phyloP scores from a whole-genome alignment of 1,140 invertebrate species.

The Heliothis virescens region DNA sequence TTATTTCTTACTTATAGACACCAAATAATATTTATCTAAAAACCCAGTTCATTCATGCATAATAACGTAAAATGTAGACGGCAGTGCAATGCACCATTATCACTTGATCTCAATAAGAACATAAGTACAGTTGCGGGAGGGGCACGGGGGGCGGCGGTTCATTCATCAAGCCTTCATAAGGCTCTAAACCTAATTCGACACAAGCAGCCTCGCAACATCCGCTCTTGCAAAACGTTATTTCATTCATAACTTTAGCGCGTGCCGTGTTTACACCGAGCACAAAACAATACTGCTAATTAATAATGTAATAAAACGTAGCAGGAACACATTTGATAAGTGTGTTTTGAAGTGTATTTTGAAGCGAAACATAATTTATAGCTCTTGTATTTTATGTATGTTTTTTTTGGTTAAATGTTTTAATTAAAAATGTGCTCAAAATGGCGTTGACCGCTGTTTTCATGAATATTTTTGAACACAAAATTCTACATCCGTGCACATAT shows the following conservation, averaged over 20 bases:
- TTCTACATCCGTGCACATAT: not conserved
- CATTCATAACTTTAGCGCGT: slow-evolving; percentile 80
- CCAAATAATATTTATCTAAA: not conserved
- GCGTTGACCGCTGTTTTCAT: not conserved
- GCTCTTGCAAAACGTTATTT: slow-evolving; percentile 86
- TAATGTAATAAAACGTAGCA: not conserved
- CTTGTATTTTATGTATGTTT: not conserved
- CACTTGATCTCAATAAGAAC: slow-evolving; percentile 53
- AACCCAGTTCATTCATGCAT: not conserved
- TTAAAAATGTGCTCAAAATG: not conserved
- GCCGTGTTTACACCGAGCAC: slow-evolving; percentile 64
- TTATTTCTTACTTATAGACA: too few species aligned
- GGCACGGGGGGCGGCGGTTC: slow-evolving; percentile 63
- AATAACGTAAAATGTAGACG: slow-evolving; percentile 1
- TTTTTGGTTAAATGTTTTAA: not conserved
- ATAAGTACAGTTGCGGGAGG: slow-evolving; percentile 55
- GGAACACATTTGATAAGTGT: too few species aligned
- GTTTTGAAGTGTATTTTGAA: not conserved
- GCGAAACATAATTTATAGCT: not conserved
- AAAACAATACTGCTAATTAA: slow-evolving; percentile 43
- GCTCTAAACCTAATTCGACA: slow-evolving; percentile 85
- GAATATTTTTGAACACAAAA: not conserved
- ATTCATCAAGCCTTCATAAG: slow-evolving; percentile 84
- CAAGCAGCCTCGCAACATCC: slow-evolving; percentile 84
- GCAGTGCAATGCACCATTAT: slow-evolving; percentile 48